phyloP scores from a whole-genome alignment of 1,140 invertebrate genomes.

The Lerema accius region DNA sequence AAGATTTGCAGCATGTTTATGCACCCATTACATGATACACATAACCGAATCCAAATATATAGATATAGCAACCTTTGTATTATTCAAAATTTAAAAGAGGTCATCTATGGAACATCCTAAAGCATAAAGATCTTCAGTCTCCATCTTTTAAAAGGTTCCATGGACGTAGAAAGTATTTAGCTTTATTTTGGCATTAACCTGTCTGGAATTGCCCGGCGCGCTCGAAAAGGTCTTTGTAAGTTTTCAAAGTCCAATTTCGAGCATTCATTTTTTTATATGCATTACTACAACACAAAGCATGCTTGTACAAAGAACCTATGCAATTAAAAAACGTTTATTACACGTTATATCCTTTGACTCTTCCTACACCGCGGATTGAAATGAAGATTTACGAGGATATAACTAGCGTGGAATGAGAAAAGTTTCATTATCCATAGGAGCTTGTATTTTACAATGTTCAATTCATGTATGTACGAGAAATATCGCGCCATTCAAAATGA shows the following conservation, averaged over 20 bases:
- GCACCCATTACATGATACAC: no score
- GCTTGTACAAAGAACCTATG: conserved; percentile 7
- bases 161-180: background rate
- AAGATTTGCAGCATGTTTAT: no score
- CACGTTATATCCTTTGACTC: conserved; percentile 18
- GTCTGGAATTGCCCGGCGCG: conserved; percentile 4
- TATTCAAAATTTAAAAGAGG: no score
- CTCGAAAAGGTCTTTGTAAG: conserved; percentile 11
- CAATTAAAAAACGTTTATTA: conserved; percentile 24
- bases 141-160: background rate
- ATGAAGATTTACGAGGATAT: conserved; percentile 25
- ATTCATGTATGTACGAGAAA: conserved; percentile 36
- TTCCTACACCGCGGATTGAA: conserved; percentile 7
- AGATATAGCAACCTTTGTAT: no score
- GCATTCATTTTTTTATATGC: conserved; percentile 15
- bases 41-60: no score
- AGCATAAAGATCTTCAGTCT: background rate
- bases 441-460: conserved; percentile 28
- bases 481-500: conserved; percentile 48
- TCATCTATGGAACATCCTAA: background rate
- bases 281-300: conserved; percentile 24
- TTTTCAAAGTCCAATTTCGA: conserved; percentile 21
- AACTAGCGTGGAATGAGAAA: conserved; percentile 35
- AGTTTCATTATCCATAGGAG: conserved; percentile 23
- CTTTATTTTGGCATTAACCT: conserved; percentile 14